A percentile compares a stretch with the other conserved stretches of the same genome.
Evolutionary conservation across 2,888 invertebrate species (phyloP).

Genomic region (Anorthoa munda): DNA sequence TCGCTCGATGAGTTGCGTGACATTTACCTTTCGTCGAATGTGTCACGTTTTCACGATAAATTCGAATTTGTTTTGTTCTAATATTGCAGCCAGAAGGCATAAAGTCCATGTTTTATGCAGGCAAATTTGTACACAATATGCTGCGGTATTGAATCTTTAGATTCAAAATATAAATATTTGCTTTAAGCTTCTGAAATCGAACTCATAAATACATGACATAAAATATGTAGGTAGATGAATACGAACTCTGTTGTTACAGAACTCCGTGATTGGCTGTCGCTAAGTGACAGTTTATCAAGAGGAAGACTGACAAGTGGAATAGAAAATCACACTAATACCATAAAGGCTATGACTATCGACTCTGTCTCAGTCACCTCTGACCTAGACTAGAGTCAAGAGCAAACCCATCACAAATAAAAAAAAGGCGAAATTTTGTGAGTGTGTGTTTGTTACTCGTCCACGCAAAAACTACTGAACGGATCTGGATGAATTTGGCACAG

Average conservation of each 20-base stretch:
- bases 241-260: not conserved
- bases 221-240: not conserved
- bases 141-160: slow-evolving; percentile 45
- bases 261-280: not conserved
- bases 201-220: not conserved
- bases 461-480: no score
- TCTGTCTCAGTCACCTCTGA: no score
- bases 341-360: no score
- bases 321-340: no score
- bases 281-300: not conserved
- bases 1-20: slow-evolving; percentile 66
- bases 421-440: no score
- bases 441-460: no score
- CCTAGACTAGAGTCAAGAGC: no score
- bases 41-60: slow-evolving; percentile 68
- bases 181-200: not conserved
- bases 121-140: slow-evolving; percentile 56
- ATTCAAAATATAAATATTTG: slow-evolving; percentile 25
- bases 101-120: slow-evolving; percentile 54
- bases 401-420: no score
- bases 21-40: slow-evolving; percentile 67
- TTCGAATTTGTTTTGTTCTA: slow-evolving; percentile 64
- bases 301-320: not conserved
- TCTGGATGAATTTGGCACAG: no score
- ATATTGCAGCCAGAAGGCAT: slow-evolving; percentile 56